These are phyloP conservation scores for Lasioglossum figueresi DNA, from an alignment of 2,888 invertebrate species.

Conservation along the genomic window DNA sequence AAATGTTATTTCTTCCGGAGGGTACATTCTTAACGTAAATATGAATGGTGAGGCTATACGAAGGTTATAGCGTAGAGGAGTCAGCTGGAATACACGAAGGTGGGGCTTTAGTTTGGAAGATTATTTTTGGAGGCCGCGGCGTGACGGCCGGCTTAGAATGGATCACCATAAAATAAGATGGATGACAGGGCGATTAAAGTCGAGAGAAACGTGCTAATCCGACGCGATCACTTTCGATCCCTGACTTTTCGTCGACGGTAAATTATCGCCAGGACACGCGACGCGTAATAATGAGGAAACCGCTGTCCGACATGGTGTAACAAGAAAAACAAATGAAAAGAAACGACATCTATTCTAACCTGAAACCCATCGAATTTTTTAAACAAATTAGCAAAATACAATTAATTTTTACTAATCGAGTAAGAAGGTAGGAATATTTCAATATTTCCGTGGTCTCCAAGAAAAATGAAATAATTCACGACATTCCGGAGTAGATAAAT, in stretches of 20 bases:
- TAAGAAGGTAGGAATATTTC: background rate
- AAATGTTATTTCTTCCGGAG: no score
- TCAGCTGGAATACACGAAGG: background rate
- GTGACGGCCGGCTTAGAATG: conserved; percentile 13
- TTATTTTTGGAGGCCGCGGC: conserved; percentile 15
- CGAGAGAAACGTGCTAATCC: conserved; percentile 30
- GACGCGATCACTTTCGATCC: conserved; percentile 18
- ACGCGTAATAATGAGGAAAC: background rate
- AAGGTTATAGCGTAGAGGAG: background rate
- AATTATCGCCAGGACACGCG: conserved; percentile 22
- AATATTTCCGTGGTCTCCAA: background rate
- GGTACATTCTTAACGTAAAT: background rate
- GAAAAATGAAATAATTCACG: background rate
- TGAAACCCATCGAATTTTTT: background rate
- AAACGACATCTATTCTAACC: background rate
- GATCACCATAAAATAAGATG: conserved; percentile 38
- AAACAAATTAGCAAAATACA: background rate
- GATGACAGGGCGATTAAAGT: conserved; percentile 40
- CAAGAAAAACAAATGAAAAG: background rate
- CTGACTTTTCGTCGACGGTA: conserved; percentile 18
- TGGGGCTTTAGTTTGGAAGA: conserved; percentile 15
- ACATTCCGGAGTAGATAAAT: background rate
- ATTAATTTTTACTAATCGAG: background rate
- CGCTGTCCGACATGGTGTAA: background rate
- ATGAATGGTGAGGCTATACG: background rate